Evolutionary conservation across 2,113 vertebrate species (phyloP), one percentile per base, ranked within the genome.

Genomic region (Phaethornis superciliosus): DNA sequence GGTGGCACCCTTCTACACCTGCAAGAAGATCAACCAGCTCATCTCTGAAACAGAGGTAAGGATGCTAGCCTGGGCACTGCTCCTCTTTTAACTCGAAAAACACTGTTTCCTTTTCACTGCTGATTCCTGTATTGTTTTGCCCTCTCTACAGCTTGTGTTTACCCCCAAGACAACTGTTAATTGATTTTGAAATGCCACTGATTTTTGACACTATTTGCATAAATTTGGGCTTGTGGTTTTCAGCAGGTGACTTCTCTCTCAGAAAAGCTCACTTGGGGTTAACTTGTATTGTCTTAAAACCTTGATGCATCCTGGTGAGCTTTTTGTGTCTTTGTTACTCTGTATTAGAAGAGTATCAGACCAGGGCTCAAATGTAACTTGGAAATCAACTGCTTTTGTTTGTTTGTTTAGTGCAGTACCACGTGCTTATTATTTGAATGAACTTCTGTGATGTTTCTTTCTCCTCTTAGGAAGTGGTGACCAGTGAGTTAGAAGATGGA

Each of bases 1-100:
- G 96, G 98, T 99, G 97, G 99, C 99, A 10, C 99, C 99, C 12
- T 99, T 99, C 97, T 99, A 99, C 96, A 99, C 98, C 51, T 99
- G 99, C 98, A 99, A 99, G 97, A 99, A 99, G 98, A 99, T 99
- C 97, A 99, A 99, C 62, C 99, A 99, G 97, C 98, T 99, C 65
- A 99, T 99, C 97, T 99, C 98, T 0, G 99, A 99, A 98, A 99
- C 99, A 18, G 99, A 99, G 98, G 99, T 99, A 94, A 14, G 8
- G 4, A 42, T 56, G 10, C 76, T 83, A 28, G 33, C 19, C 84
- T 79, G 54, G 49, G 21, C 58, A 10, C 33, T 59, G 49, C 52
- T 70, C 9, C n/a, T 83, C 22, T 44, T 40, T 11, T n/a, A 35
- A 23, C 40, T 56, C 17, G 71, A 58, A 70, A 46, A 37, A 33